phyloP scores from a whole-genome alignment of 2,113 vertebrate species.

The Theropithecus gelada region DNA sequence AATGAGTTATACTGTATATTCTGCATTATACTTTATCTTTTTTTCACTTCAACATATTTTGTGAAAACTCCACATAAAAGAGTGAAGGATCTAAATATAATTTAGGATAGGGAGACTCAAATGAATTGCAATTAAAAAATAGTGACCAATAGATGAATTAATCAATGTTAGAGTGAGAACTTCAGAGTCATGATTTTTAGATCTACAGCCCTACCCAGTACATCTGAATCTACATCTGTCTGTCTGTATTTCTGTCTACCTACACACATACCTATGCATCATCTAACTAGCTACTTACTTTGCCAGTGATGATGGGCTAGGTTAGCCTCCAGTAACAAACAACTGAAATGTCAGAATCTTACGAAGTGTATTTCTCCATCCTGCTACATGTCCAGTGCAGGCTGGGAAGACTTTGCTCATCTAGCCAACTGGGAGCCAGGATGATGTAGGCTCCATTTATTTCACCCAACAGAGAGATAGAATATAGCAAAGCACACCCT shows the following conservation, averaged over 20 bases:
- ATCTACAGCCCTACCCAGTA: not conserved
- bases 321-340: not conserved
- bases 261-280: not conserved
- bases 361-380: not conserved
- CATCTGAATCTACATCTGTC: not conserved
- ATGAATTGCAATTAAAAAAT: not conserved
- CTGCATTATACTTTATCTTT: not conserved
- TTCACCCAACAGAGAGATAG: not conserved
- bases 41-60: not conserved
- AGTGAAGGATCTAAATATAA: not conserved
- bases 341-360: not conserved
- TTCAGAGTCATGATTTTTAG: not conserved
- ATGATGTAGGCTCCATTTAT: not conserved
- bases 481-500: not conserved
- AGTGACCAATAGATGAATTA: not conserved
- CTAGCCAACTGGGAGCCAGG: not conserved
- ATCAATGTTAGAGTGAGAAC: not conserved
- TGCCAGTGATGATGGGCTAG: not conserved
- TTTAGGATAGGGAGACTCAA: not conserved
- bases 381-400: not conserved
- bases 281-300: not conserved
- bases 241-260: not conserved
- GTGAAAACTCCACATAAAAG: not conserved
- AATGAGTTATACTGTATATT: not conserved
- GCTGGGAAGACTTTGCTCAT: not conserved